Evolutionary conservation across 2,797 vertebrate genomes (phyloP).

Genomic region (Heliangelus exortis): DNA sequence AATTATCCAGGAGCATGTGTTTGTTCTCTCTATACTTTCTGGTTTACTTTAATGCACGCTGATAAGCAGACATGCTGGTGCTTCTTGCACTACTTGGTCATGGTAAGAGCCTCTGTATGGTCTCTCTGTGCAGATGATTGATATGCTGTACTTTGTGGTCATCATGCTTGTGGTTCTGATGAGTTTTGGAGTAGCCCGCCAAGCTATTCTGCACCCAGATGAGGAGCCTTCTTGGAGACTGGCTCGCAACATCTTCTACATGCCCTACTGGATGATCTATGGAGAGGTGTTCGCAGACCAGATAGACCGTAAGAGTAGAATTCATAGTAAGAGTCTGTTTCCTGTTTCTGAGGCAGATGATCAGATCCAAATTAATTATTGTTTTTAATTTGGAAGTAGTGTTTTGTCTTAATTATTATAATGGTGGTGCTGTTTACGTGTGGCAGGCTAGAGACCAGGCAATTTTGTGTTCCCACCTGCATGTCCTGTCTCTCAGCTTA

Average conservation of each 20-base stretch:
- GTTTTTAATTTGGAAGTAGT: constrained; percentile 72
- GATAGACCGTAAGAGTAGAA: constrained; percentile 99
- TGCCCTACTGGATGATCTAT: constrained; percentile 99
- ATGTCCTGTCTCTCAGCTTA: background rate
- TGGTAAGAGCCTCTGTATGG: background rate
- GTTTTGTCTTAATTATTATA: background rate
- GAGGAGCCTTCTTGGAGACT: constrained; percentile 97
- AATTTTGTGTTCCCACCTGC: background rate
- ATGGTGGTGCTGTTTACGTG: background rate
- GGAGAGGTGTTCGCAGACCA: constrained; percentile 99
- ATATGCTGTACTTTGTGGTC: constrained; percentile 99
- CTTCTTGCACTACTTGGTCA: background rate
- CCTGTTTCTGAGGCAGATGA: constrained; percentile 93
- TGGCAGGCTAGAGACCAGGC: background rate
- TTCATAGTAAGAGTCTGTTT: constrained; percentile 99
- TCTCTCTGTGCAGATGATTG: constrained; percentile 89
- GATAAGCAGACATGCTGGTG: background rate
- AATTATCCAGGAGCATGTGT: background rate
- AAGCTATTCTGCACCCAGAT: constrained; percentile 97
- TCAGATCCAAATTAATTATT: constrained; percentile 77
- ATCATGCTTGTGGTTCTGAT: constrained; percentile 99
- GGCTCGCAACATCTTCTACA: constrained; percentile 99
- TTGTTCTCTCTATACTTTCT: background rate
- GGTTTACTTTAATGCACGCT: background rate
- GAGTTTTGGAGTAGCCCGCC: constrained; percentile 97